Base-by-base conservation (phyloP, 2,113 vertebrate genomes). In the Ellobius talpinus region DNA sequence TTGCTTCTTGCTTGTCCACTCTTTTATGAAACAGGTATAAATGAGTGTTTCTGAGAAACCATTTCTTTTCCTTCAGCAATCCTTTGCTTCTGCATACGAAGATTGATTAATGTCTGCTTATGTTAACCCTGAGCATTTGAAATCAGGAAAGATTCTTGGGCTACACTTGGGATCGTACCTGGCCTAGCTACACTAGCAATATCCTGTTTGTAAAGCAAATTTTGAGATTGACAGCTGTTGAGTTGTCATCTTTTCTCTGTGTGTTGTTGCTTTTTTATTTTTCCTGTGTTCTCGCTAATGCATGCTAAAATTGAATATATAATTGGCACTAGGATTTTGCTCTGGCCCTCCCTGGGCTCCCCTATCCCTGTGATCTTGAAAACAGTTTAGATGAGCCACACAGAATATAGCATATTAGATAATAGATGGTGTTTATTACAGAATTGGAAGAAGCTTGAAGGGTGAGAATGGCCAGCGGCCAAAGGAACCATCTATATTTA, bases 81-180 rank as follows among this genome's bases (percentile, higher is more conserved):
- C 68, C 84, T 97, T 95, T 92, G 92, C 97, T 95, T 97, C 42
- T 92, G 96, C 77, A 87, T 26, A 50, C 3, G 72, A n/a, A 90
- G 39, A 58, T 78, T 94, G 45, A 8, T 94, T 87, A 66, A 63
- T 92, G 94, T 73, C 36, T 79, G 91, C 95, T 79, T 90, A 87
- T 42, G 10, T 92, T 77, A 92, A 74, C 29, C 21, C 14, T 50
- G n/a, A 26, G 36, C 76, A 63, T 45, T 65, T 93, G 36, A 92
- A 93, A 87, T 86, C 29, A 86, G 61, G 76, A 68, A 66, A 61
- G 3, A 47, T n/a, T 36, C 39, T 58, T 26, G 50, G 65, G 91
- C 52, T 95, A 21, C 29, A 55, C 6, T 91, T 91, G 36, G 42
- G n/a, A 87, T 24, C 21, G 6, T 68, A 65, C 7, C 72, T 91